phyloP scores from a whole-genome alignment of 2,113 vertebrate genomes.

The Tiliqua scincoides region DNA sequence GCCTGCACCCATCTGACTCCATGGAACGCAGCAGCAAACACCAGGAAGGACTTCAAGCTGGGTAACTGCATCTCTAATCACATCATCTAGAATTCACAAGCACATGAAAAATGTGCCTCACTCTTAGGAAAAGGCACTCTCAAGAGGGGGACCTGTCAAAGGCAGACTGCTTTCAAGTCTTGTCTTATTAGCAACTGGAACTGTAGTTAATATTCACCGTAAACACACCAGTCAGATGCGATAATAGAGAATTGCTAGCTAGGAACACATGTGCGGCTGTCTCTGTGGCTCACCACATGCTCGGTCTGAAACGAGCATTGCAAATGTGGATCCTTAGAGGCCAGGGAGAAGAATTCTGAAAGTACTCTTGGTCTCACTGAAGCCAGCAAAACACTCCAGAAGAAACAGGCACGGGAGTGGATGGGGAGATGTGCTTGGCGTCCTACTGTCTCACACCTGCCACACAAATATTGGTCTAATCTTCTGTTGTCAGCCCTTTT shows the following conservation, averaged over 20 bases:
- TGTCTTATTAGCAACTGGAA: conserved; percentile 54
- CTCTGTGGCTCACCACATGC: conserved; percentile 53
- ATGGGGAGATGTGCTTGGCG: too few relatives aligned
- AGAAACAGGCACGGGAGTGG: background rate
- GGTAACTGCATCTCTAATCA: background rate
- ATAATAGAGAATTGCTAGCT: conserved; percentile 64
- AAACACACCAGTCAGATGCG: conserved; percentile 67
- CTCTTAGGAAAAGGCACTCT: conserved; percentile 21
- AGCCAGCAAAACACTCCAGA: background rate
- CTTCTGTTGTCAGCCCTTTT: background rate
- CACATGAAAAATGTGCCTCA: conserved; percentile 8
- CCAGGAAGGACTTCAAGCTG: background rate
- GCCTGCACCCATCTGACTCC: background rate
- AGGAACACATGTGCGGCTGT: conserved; percentile 47
- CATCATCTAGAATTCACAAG: conserved; percentile 17
- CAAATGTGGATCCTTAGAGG: conserved; percentile 3
- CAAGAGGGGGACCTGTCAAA: conserved; percentile 47
- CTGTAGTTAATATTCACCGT: conserved; percentile 71
- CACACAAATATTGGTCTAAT: conserved; percentile 29
- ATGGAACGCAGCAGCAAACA: background rate
- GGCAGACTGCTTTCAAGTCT: conserved; percentile 42
- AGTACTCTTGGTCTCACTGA: background rate
- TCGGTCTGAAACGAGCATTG: conserved; percentile 59
- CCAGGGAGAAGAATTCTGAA: background rate
- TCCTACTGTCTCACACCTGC: conserved; percentile 16